A percentile compares a stretch with the other conserved stretches of the same genome.
Evolutionary conservation across 2,797 vertebrate species (phyloP).

Genomic region (Schizopygopsis pylzovi): DNA sequence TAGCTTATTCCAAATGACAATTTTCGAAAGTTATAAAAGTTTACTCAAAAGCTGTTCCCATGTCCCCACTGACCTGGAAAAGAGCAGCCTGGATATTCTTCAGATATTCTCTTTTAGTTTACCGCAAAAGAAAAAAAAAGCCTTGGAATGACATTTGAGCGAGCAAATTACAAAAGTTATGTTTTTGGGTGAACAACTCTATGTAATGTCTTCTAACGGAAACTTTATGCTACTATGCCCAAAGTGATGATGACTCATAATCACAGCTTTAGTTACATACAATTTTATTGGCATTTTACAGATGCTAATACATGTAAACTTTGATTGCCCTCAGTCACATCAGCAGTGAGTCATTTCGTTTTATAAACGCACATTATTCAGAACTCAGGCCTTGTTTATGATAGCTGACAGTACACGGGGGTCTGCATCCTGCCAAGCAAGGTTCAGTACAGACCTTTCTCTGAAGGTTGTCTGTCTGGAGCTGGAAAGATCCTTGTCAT

Average conservation of each 20-base stretch:
- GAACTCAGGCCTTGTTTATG: constrained; percentile 56
- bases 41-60: neutral
- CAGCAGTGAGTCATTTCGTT: constrained; percentile 25
- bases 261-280: constrained; percentile 11
- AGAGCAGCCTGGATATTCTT: constrained; percentile 2
- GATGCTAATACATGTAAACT: constrained; percentile 42
- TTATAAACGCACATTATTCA: constrained; percentile 42
- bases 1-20: neutral
- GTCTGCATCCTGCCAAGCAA: constrained; percentile 43
- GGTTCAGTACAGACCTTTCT: constrained; percentile 56
- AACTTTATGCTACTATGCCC: constrained; percentile 17
- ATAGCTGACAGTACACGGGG: constrained; percentile 46
- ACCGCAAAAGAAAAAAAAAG: neutral
- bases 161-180: neutral
- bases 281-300: constrained; percentile 52
- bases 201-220: neutral
- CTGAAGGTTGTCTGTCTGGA: constrained; percentile 64
- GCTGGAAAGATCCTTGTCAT: constrained; percentile 57
- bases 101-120: neutral
- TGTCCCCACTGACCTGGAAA: neutral
- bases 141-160: too few species aligned
- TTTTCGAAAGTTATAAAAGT: neutral
- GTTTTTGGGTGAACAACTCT: neutral
- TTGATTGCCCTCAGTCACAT: constrained; percentile 39
- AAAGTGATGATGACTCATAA: constrained; percentile 20